These are phyloP conservation scores for Psittacula derbiana DNA, from an alignment of 2,797 vertebrate genomes.

Conservation along the genomic window DNA sequence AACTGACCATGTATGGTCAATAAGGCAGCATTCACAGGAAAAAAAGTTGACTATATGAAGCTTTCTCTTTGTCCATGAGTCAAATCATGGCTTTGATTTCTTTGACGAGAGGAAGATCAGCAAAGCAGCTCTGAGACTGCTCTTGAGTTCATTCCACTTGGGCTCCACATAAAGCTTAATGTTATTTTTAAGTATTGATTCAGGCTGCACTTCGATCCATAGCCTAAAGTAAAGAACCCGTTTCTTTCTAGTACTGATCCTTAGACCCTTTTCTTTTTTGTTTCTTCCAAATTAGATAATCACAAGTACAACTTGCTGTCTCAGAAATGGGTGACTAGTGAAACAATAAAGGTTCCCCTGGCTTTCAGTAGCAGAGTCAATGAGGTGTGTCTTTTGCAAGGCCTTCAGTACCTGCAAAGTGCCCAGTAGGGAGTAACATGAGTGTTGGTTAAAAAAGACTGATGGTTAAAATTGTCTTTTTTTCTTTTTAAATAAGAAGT, in stretches of 20 bases:
- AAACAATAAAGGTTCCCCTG: background rate
- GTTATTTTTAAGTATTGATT: background rate
- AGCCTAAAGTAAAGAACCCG: background rate
- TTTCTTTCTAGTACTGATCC: background rate
- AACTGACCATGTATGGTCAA: rapidly evolving
- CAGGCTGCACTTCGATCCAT: background rate
- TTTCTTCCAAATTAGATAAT: background rate
- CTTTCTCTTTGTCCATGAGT: background rate
- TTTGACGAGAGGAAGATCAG: background rate
- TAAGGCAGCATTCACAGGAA: background rate
- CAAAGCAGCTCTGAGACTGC: background rate
- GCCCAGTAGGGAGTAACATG: background rate
- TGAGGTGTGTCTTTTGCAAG: background rate
- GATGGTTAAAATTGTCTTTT: background rate
- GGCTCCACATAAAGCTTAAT: background rate
- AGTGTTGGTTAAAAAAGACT: background rate
- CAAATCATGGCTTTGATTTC: background rate
- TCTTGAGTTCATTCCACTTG: background rate
- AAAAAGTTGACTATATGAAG: background rate
- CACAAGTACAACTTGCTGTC: background rate
- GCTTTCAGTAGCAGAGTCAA: background rate
- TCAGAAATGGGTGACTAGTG: background rate
- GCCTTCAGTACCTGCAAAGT: background rate
- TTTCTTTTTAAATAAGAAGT: background rate
- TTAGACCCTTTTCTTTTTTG: background rate